Conservation (phyloP, 92 coral and sea anemone genomes). For the Epizoanthus rinbou region DNA sequence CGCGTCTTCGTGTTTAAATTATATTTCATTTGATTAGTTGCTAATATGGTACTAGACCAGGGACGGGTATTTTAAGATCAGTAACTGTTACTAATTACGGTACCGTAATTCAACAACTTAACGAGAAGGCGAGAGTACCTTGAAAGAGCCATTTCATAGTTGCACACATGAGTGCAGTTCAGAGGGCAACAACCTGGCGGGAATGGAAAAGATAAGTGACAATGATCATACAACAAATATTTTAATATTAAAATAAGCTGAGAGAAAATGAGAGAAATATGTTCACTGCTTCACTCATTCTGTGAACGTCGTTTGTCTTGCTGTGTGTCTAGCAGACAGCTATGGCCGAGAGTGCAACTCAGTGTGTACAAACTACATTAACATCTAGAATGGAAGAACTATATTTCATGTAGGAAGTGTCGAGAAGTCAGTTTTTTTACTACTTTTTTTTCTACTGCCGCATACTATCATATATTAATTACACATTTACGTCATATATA, state of each 20-base stretch:
- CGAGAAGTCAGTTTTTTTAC: too few species aligned
- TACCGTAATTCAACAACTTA: not conserved
- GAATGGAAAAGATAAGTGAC: not conserved
- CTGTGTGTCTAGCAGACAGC: too few species aligned
- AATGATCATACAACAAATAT: not conserved
- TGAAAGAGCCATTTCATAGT: slow-evolving; percentile 93
- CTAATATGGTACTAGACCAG: not conserved
- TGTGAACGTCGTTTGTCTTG: too few species aligned
- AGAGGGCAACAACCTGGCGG: slow-evolving; percentile 86
- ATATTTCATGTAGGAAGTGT: too few species aligned
- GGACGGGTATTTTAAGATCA: not conserved
- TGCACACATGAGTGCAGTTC: slow-evolving; percentile 94
- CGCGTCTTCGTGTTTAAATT: too few species aligned
- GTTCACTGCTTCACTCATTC: too few species aligned
- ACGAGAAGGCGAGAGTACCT: slow-evolving; percentile 48
- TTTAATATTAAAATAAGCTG: not conserved
- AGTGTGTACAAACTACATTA: too few species aligned
- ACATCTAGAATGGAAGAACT: too few species aligned
- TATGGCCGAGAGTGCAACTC: too few species aligned
- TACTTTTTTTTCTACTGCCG: too few species aligned
- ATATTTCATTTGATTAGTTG: not conserved
- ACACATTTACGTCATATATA: too few species aligned
- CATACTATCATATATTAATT: too few species aligned
- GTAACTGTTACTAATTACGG: not conserved
- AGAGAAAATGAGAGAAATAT: not conserved